These are phyloP conservation scores for Aplocera efformata DNA, from an alignment of 2,888 invertebrate genomes.

Conservation along the genomic window DNA sequence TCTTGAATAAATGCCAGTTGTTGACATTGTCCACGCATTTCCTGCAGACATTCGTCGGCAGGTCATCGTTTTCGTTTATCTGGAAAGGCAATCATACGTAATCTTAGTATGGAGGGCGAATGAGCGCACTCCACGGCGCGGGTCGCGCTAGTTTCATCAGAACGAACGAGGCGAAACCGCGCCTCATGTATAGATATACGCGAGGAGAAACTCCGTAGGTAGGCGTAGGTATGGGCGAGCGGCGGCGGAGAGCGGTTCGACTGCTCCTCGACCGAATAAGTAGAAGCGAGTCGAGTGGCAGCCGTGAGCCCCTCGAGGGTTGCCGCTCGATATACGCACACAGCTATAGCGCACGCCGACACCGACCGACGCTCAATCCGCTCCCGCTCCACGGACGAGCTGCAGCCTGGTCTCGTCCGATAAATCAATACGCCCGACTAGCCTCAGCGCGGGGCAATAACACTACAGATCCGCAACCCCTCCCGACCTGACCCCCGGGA, in stretches of 20 bases:
- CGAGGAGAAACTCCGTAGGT: slow-evolving; percentile 76
- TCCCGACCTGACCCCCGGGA: slow-evolving; percentile 71
- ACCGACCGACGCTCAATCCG: slow-evolving; percentile 71
- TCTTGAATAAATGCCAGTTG: slow-evolving; percentile 84
- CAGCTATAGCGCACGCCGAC: slow-evolving; percentile 69
- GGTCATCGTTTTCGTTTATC: slow-evolving; percentile 82
- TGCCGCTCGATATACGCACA: slow-evolving; percentile 78
- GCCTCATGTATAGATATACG: slow-evolving; percentile 68
- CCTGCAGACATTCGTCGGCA: slow-evolving; percentile 84
- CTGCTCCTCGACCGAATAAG: slow-evolving; percentile 77
- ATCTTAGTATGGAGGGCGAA: slow-evolving; percentile 63
- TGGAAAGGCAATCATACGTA: slow-evolving; percentile 77
- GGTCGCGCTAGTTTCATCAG: slow-evolving; percentile 56
- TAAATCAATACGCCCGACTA: slow-evolving; percentile 75
- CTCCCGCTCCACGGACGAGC: slow-evolving; percentile 68
- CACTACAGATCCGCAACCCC: slow-evolving; percentile 60
- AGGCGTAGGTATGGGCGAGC: slow-evolving; percentile 73
- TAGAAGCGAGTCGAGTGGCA: slow-evolving; percentile 78
- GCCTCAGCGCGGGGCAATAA: slow-evolving; percentile 56
- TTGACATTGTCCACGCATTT: slow-evolving; percentile 83
- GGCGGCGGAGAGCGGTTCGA: slow-evolving; percentile 51
- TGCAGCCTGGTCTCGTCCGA: slow-evolving; percentile 76
- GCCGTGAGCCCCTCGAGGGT: slow-evolving; percentile 77
- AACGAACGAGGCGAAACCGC: slow-evolving; percentile 70
- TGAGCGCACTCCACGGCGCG: slow-evolving; percentile 58